Base-by-base conservation (phyloP, 2,113 vertebrate species). In the Ageneiosus marmoratus region DNA sequence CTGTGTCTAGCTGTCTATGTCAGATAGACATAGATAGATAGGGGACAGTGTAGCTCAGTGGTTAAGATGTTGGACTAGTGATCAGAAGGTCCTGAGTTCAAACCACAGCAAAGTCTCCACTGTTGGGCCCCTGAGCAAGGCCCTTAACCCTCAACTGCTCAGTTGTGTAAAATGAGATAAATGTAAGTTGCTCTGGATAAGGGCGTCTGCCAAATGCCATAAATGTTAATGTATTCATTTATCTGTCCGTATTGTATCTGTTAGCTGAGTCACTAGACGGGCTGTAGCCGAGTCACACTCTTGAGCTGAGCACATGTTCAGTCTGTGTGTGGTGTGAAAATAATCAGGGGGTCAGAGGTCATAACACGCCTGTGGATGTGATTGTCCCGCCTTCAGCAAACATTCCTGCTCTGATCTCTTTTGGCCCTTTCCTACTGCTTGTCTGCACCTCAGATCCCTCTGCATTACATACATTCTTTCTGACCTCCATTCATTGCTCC, bases 401-500 rank as follows among this genome's bases (percentile, higher is more conserved):
- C 75, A 77, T 77, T 77, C 75, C 53, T 41, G 32, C 34, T 77
- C 75, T 44, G 75, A 77, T 77, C 80, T 34, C 18, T 87, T 72
- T 24, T 53, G 84, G 86, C 67, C 83, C 86, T 89, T 91, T 74
- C 22, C 41, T 46, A 18, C 37, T 72, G 65, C 67, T 41, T 69
- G 29, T 70, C 80, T 1, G 24, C 10, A 18, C 32, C 55, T 78
- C 37, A 18, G 44, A 78, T 78, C 76, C 76, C 34, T 60, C 53
- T 60, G 55, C 37, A 60, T 78, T 60, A 60, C 55, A 78, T 16
- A 9, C 76, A 77, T 44, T 77, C 76, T 78, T 77, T 60, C 76
- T 58, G 24, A 60, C 76, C 53, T 44, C 24, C 55, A 44, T 27
- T 58, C 75, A 58, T 4, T 22, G 5, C 53, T 58, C 24, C 53